Base-by-base conservation (phyloP, 1,140 invertebrate genomes). In the Zaprionus tsacasi region DNA sequence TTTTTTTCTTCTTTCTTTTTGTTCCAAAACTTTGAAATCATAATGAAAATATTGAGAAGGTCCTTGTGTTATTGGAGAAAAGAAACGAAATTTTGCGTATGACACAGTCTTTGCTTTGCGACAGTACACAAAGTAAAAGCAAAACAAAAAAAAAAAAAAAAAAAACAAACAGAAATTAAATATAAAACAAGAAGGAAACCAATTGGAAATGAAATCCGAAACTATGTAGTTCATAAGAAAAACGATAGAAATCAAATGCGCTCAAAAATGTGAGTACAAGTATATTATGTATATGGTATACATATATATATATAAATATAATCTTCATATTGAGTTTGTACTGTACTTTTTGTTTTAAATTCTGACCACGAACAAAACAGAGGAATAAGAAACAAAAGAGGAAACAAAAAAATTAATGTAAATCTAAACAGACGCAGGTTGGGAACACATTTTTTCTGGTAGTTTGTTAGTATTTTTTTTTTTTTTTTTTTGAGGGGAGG, bases 11-110 rank as follows among this genome's bases (percentile, higher is more conserved):
- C 3, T 6, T 55, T 13, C 3, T 45, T 60, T 56, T 21, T 54
- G 61, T 48, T 40, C 48, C 21, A 43, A 64, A 38, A 40, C 36
- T 12, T 52, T 30, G 11, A 74, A 74, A 69, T 63, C 3, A 74
- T 35, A 70, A 57, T 10, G 40, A 70, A 70, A 76, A 38, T 38
- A 71, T 76, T 76, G 73, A 76, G 73, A 66, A 66, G 73, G 69
- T 76, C 69, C 73, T 76, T 76, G 69, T 57, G 43, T 66, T 60
- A 74, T 35, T 15, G 33, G 65, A 35, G 6, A 71, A 36, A 70
- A 25, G 10, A 54, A 73, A 55, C 8, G 11, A 11, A 35, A n/a
- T 48, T 63, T 63, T 63, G 30, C 45, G 13, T 52, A 54, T 65
- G 12, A 65, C 52, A 67, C 64, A 56, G 11, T 67, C 35, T 64